These are phyloP conservation scores for Aphidius gifuensis DNA, from an alignment of 1,140 invertebrate species.

Conservation along the genomic window DNA sequence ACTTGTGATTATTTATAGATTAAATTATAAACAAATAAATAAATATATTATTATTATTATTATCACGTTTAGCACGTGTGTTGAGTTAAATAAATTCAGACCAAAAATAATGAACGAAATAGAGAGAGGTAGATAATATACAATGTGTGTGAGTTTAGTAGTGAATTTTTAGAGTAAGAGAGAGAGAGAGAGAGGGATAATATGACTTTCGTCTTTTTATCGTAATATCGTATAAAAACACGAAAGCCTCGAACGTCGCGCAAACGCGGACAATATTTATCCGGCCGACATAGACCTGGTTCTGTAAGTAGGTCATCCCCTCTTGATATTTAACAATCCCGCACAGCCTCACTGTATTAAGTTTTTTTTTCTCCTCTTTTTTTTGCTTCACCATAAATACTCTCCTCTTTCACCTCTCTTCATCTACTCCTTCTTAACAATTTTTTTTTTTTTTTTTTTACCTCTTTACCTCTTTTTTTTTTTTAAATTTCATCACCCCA, in stretches of 20 bases:
- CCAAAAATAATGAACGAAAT: too few relatives aligned
- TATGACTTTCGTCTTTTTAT: background rate
- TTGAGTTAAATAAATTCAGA: too few relatives aligned
- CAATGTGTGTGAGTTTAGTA: too few relatives aligned
- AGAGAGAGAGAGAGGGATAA: background rate
- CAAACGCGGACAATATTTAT: conserved; percentile 50
- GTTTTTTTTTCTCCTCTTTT: conserved; percentile 33
- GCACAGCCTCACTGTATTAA: conserved; percentile 48
- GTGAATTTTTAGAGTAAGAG: too few relatives aligned
- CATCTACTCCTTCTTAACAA: background rate
- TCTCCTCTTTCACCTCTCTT: conserved; percentile 1
- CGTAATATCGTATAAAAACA: background rate
- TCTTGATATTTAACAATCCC: conserved; percentile 42
- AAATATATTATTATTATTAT: background rate
- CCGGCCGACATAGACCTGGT: conserved; percentile 57
- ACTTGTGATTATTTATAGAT: too few relatives aligned
- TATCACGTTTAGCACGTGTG: too few relatives aligned
- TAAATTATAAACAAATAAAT: too few relatives aligned
- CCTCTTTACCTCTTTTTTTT: conserved; percentile 37
- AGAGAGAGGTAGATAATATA: too few relatives aligned
- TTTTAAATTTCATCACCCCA: conserved; percentile 64
- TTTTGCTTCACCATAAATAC: conserved; percentile 39
- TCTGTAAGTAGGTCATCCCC: conserved; percentile 68
- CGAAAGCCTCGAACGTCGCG: conserved; percentile 1
- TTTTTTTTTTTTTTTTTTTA: conserved; percentile 4